phyloP scores from a whole-genome alignment of 1,140 invertebrate species.

The Drosophila nebulosa region DNA sequence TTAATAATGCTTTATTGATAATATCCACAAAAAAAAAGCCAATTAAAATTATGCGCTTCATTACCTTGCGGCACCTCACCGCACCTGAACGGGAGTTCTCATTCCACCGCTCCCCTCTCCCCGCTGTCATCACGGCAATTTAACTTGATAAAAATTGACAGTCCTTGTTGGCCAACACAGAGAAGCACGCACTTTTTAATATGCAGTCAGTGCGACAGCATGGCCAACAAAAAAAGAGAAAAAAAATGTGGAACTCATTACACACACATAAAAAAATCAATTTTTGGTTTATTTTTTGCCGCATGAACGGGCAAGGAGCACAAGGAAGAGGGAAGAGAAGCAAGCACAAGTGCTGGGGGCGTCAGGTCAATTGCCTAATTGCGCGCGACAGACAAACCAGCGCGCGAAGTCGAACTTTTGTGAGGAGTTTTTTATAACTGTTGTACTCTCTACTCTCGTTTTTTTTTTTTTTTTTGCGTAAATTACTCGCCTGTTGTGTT shows the following conservation, averaged over 20 bases:
- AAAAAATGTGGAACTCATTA: constrained; percentile 63
- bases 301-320: constrained; percentile 29
- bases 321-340: too few species aligned
- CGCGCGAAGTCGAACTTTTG: constrained; percentile 60
- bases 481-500: constrained; percentile 61
- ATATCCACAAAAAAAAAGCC: constrained; percentile 35
- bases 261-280: constrained; percentile 59
- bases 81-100: constrained; percentile 36
- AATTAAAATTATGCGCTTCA: constrained; percentile 74
- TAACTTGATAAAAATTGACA: constrained; percentile 79
- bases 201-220: constrained; percentile 66
- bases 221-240: constrained; percentile 40
- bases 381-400: constrained; percentile 70
- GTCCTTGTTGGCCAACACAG: constrained; percentile 37
- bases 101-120: background rate
- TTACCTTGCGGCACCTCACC: constrained; percentile 32
- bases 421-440: constrained; percentile 33
- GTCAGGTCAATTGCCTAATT: constrained; percentile 70
- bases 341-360: background rate
- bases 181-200: constrained; percentile 73
- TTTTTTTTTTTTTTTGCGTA: constrained; percentile 30
- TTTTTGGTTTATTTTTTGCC: constrained; percentile 75
- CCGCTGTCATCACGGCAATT: constrained; percentile 24
- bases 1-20: constrained; percentile 34
- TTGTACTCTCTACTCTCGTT: background rate